These are phyloP conservation scores for Eremobia ochroleuca DNA, from an alignment of 2,888 invertebrate genomes.

Conservation along the genomic window DNA sequence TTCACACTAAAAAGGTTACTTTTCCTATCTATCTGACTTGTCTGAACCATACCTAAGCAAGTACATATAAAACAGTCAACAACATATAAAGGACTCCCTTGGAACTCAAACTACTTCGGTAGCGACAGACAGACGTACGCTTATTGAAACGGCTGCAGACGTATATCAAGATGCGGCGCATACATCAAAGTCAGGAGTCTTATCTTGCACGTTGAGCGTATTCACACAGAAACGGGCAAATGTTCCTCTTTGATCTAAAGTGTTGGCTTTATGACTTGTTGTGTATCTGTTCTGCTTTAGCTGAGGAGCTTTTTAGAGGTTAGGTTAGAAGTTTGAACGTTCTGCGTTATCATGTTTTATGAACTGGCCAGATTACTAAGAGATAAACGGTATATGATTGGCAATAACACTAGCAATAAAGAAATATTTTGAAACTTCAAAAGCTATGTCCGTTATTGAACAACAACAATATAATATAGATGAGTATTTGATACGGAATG, in stretches of 20 bases:
- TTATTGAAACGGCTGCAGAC: constrained; percentile 78
- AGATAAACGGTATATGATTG: background rate
- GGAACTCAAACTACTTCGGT: constrained; percentile 66
- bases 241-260: constrained; percentile 64
- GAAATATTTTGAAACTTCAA: background rate
- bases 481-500: constrained; percentile 19
- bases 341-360: constrained; percentile 14
- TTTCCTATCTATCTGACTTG: constrained; percentile 12
- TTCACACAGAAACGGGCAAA: constrained; percentile 71
- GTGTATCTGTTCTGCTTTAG: constrained; percentile 46
- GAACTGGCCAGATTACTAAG: background rate
- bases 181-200: constrained; percentile 84
- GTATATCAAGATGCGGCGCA: constrained; percentile 81
- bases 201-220: constrained; percentile 75
- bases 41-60: constrained; percentile 6
- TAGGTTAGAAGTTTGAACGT: constrained; percentile 14
- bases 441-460: background rate
- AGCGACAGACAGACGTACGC: constrained; percentile 71
- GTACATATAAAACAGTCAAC: constrained; percentile 34
- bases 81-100: constrained; percentile 51
- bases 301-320: constrained; percentile 37
- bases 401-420: background rate
- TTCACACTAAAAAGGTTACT: background rate
- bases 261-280: constrained; percentile 64
- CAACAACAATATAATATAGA: constrained; percentile 2